phyloP scores from a whole-genome alignment of 2,113 vertebrate genomes.

The Ancistrus triradiatus region DNA sequence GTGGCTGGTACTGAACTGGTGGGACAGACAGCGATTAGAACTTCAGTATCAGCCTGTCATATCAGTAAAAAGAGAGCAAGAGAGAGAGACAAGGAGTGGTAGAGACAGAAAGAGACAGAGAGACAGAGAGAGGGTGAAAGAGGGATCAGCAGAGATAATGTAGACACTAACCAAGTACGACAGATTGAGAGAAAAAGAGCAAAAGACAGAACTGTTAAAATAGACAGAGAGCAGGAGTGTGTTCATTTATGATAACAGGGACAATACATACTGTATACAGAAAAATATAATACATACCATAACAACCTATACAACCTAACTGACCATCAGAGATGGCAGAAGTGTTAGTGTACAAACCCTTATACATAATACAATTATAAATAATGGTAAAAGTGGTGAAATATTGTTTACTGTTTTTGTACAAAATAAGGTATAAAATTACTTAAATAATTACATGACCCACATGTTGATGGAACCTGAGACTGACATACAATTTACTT shows the following conservation, averaged over 20 bases:
- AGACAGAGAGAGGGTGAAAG: neutral
- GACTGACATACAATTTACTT: too few species aligned
- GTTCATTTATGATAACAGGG: neutral
- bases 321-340: too few species aligned
- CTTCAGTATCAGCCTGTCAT: constrained; percentile 45
- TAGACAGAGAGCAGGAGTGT: neutral
- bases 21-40: constrained; percentile 43
- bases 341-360: too few species aligned
- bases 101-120: constrained; percentile 2
- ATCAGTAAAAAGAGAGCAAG: neutral
- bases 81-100: neutral
- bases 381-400: too few species aligned
- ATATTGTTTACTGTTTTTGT: too few species aligned
- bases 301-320: too few species aligned
- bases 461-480: too few species aligned
- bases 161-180: constrained; percentile 41
- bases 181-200: constrained; percentile 26
- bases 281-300: too few species aligned
- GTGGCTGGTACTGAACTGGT: constrained; percentile 43
- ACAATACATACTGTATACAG: neutral
- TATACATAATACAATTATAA: too few species aligned
- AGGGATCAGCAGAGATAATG: constrained; percentile 39
- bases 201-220: constrained; percentile 7
- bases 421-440: too few species aligned
- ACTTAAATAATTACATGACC: too few species aligned